Evolutionary conservation across 2,888 invertebrate genomes (phyloP).

Genomic region (Prosopocoilus inquinatus): DNA sequence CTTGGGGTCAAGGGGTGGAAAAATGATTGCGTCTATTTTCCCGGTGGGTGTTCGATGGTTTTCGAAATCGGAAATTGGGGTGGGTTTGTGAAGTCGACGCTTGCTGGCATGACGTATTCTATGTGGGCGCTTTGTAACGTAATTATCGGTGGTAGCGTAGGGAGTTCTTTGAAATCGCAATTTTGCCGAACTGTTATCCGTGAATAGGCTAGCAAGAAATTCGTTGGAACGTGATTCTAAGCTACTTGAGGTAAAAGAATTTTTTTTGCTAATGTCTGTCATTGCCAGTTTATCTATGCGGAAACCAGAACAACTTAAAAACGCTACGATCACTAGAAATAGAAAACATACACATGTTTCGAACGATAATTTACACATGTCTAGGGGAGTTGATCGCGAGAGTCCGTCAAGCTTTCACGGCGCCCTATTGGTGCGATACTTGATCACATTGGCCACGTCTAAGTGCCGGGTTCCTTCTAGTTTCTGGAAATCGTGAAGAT

Average conservation of each 20-base stretch:
- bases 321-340: constrained; percentile 49
- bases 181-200: not conserved
- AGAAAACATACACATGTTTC: constrained; percentile 52
- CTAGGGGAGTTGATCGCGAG: constrained; percentile 33
- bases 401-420: constrained; percentile 37
- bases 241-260: constrained; percentile 37
- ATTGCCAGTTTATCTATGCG: constrained; percentile 49
- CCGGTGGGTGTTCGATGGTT: constrained; percentile 17
- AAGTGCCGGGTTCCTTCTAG: constrained; percentile 40
- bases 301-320: constrained; percentile 51
- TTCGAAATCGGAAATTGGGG: constrained; percentile 25
- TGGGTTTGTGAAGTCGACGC: constrained; percentile 31
- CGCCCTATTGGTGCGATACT: constrained; percentile 39
- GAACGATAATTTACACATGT: constrained; percentile 51
- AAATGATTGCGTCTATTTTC: constrained; percentile 22
- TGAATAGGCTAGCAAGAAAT: constrained; percentile 15
- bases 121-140: constrained; percentile 21
- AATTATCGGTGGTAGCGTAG: constrained; percentile 12
- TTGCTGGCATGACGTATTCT: constrained; percentile 35
- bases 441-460: constrained; percentile 38
- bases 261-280: constrained; percentile 43
- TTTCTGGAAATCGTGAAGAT: constrained; percentile 36
- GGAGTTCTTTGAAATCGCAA: constrained; percentile 14
- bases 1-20: constrained; percentile 11
- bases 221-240: constrained; percentile 32